Base-by-base conservation (phyloP, 2,797 vertebrate species). In the Siniperca obscura region DNA sequence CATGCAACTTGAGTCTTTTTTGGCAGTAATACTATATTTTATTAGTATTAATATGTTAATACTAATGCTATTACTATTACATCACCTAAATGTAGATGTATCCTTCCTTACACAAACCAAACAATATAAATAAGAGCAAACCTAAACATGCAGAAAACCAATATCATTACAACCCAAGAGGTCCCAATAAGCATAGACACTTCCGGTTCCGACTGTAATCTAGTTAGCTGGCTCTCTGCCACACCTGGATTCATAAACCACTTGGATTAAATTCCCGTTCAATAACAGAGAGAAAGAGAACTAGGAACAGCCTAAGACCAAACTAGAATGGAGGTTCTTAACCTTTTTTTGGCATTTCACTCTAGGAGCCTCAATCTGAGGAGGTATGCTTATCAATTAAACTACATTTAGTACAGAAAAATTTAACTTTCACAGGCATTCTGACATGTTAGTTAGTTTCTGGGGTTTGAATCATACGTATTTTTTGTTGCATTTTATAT, bases 181-280 rank as follows among this genome's bases (percentile, higher is more conserved):
- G 36, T 79, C 21, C 22, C 70, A 71, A 10, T 38, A 25, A 84
- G 59, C 48, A 80, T n/a, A 48, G 14, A 75, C 34, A 46, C n/a
- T 70, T 48, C n/a, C 0, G 6, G 27, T 38, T 57, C 46, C 69
- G 52, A 22, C 50, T 86, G 36, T 87, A 83, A 87, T 80, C 75
- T 82, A 27, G 52, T 80, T 79, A 67, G 40, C 36, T 89, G 62
- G 52, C 82, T 79, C 46, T 59, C 70, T 40, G 80, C 72, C 83
- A 78, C 71, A 76, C 9, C 66, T 78, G 70, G 52, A 87, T 80
- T 86, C 30, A 71, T 75, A 83, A 90, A 81, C 44, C 16, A 62
- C 71, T 77, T 73, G 60, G 70, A 90, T 87, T 84, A 76, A 70
- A 81, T 61, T 76, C 60, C 21, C 17, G 40, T 50, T 76, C 60